phyloP scores from a whole-genome alignment of 2,113 vertebrate genomes.

The Pitta sordida region DNA sequence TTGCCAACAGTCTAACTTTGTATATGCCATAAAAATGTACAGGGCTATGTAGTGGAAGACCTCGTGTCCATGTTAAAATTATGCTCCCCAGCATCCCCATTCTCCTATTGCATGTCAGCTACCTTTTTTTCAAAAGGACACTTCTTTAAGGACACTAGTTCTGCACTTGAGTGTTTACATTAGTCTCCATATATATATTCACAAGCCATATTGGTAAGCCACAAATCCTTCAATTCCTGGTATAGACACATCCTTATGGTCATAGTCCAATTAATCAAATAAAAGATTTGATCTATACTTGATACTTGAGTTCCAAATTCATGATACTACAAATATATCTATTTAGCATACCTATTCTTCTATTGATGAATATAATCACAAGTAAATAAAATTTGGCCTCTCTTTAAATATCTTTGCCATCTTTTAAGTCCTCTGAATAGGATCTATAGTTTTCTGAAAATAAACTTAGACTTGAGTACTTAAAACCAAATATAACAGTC shows the following conservation, averaged over 20 bases:
- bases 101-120: background rate
- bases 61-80: background rate
- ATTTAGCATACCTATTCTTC: background rate
- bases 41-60: background rate
- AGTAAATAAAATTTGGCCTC: background rate
- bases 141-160: background rate
- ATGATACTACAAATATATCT: background rate
- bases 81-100: background rate
- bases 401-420: background rate
- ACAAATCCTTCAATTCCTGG: background rate
- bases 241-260: background rate
- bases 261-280: background rate
- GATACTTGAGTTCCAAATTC: background rate
- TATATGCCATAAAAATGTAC: background rate
- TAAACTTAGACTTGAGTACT: background rate
- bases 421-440: background rate
- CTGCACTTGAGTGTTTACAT: background rate
- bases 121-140: background rate
- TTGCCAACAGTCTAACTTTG: background rate
- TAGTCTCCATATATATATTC: background rate
- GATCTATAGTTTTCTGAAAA: background rate
- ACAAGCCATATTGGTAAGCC: background rate
- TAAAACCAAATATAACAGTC: background rate
- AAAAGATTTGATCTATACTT: background rate
- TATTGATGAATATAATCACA: background rate